Evolutionary conservation across 2,113 vertebrate genomes (phyloP), one percentile per base, ranked within the genome.

Genomic region (Tychaedon coryphoeus): DNA sequence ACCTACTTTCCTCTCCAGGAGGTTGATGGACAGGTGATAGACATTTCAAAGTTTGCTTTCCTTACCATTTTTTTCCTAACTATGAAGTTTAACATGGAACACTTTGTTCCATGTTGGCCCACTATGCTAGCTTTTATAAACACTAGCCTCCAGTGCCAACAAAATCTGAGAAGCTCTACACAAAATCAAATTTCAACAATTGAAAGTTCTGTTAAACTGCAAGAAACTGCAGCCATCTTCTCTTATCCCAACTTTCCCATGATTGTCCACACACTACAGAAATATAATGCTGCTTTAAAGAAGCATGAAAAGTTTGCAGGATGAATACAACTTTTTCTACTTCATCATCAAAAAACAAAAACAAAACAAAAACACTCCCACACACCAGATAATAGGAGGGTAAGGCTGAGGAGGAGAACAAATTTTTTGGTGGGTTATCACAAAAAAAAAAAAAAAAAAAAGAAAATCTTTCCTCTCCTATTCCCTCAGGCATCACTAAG

Each of bases 291-390:
- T 83, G 72, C 76, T 88, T 53, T 33, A 10, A 89, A 67, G 15
- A 47, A 90, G 48, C 45, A 92, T 12, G n/a, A 70, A 76, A 38
- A 95, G 79, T 60, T 96, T 95, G 91, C 91, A 95, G 64, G 24
- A 79, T 12, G 4, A 73, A 76, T 78, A 42, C 65, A 71, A 60
- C 25, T 76, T 73, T 33, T 78, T 24, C 54, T 50, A 92, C 19
- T 64, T 94, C 26, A 67, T n/a, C 31, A 57, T 54, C 54, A 74
- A 78, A 86, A 92, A 43, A 8, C 13, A 33, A 53, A 74, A 86
- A 2, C 24, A 66, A 81, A 88, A 38, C 6, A 31, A 67, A 77
- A 88, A 19, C 38, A 88, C 90, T 93, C 88, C 94, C 45, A 92
- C 92, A 66, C 33, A 90, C 11, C 58, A 82, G 66, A 66, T 60